Evolutionary conservation across 37 sponge, comb jelly and placozoan species (phyloP).

Genomic region (Amphimedon queenslandica): DNA sequence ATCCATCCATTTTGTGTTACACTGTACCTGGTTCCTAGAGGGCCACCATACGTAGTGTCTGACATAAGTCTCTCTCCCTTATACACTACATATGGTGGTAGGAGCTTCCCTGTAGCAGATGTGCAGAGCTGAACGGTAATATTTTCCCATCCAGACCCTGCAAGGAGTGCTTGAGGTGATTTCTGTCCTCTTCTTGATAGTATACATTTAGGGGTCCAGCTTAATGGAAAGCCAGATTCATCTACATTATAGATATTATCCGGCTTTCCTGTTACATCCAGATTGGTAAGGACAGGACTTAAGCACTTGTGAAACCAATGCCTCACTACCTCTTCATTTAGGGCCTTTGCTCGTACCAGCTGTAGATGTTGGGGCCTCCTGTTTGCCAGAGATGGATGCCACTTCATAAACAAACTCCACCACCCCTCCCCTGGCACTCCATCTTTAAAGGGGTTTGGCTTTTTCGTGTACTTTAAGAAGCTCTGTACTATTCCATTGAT

Average conservation of each 20-base stretch:
- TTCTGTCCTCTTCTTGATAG: constrained; percentile 26
- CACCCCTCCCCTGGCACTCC: constrained; percentile 33
- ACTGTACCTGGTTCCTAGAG: constrained; percentile 19
- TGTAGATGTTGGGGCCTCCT: constrained; percentile 19
- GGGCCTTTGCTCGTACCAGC: constrained; percentile 6
- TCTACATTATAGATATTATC: constrained; percentile 35
- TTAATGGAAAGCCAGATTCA: constrained; percentile 32
- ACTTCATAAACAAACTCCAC: constrained; percentile 27
- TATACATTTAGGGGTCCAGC: constrained; percentile 9
- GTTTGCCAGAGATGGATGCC: constrained; percentile 15
- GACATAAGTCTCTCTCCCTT: constrained; percentile 18
- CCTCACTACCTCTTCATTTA: background rate
- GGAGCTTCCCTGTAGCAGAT: constrained; percentile 37
- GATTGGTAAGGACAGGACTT: background rate
- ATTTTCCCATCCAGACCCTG: constrained; percentile 38
- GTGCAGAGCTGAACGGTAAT: constrained; percentile 34
- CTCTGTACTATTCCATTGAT: constrained; percentile 10
- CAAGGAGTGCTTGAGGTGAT: constrained; percentile 14
- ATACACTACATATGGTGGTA: constrained; percentile 43
- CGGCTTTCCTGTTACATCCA: background rate
- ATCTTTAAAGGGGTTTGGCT: constrained; percentile 20
- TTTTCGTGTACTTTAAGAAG: constrained; percentile 20
- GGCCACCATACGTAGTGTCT: constrained; percentile 26
- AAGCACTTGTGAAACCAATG: constrained; percentile 1
- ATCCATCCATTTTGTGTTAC: constrained; percentile 34